phyloP scores from a whole-genome alignment of 2,888 invertebrate genomes.

The Sycophila texana region DNA sequence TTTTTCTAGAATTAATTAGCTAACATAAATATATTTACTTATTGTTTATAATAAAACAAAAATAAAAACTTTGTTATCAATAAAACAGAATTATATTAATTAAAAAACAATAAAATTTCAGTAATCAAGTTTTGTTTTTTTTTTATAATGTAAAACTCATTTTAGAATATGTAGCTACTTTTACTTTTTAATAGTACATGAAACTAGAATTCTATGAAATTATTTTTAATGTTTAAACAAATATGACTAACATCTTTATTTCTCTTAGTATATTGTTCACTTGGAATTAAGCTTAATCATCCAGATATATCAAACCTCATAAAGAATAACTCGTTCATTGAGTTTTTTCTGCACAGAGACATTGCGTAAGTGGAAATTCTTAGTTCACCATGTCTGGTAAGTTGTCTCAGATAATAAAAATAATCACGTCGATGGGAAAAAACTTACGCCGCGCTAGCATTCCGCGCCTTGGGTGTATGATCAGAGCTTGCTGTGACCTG shows the following conservation, averaged over 20 bases:
- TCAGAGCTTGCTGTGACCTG: constrained; percentile 66
- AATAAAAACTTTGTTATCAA: too few relatives aligned
- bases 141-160: too few relatives aligned
- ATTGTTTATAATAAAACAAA: too few relatives aligned
- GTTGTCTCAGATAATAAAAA: constrained; percentile 28
- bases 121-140: too few relatives aligned
- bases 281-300: constrained; percentile 14
- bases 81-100: too few relatives aligned
- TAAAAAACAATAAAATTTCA: too few relatives aligned
- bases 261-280: background rate
- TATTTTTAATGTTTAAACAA: background rate
- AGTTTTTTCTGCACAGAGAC: constrained; percentile 18
- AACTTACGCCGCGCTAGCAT: constrained; percentile 69
- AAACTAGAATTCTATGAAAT: too few relatives aligned
- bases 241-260: background rate
- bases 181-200: too few relatives aligned
- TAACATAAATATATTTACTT: too few relatives aligned
- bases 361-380: constrained; percentile 19
- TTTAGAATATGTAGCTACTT: too few relatives aligned
- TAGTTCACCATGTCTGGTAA: background rate
- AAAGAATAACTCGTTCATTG: constrained; percentile 15
- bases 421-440: constrained; percentile 10
- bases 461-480: constrained; percentile 70
- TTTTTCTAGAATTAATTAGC: too few relatives aligned
- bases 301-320: background rate